Conservation (phyloP, 2,113 vertebrate genomes). For the Sinocyclocheilus grahami region DNA sequence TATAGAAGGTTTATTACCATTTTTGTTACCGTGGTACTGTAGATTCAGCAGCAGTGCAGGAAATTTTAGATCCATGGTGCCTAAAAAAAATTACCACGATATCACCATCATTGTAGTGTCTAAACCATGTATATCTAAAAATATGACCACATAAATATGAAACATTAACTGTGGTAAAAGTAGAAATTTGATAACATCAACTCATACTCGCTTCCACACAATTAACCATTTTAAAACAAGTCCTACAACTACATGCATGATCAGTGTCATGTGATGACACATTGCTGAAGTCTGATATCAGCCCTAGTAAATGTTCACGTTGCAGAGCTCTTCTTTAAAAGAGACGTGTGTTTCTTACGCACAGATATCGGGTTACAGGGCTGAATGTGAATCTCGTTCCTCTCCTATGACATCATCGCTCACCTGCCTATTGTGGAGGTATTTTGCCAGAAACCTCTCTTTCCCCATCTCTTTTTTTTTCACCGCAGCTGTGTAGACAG, state of each 20-base stretch:
- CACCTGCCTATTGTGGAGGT: slow-evolving; percentile 52
- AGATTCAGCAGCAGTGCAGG: background rate
- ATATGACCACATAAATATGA: background rate
- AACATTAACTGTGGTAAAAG: background rate
- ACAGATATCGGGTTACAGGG: slow-evolving; percentile 48
- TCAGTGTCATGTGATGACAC: slow-evolving; percentile 10
- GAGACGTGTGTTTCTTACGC: slow-evolving; percentile 13
- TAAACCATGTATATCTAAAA: background rate
- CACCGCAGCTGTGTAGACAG: slow-evolving; percentile 61
- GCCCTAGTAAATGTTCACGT: slow-evolving; percentile 30
- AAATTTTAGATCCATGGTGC: background rate
- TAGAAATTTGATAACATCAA: background rate
- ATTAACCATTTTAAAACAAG: background rate
- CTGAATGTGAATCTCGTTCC: slow-evolving; percentile 53
- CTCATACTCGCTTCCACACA: background rate
- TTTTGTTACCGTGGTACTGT: background rate
- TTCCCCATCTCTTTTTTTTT: slow-evolving; percentile 60
- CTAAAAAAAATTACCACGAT: background rate
- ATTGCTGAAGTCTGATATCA: slow-evolving; percentile 41
- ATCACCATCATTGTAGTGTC: background rate
- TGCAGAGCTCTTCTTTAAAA: slow-evolving; percentile 19
- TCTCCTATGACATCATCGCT: slow-evolving; percentile 54
- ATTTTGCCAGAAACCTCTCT: slow-evolving; percentile 21
- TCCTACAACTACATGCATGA: background rate
- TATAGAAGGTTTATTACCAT: too few relatives aligned